Conservation (phyloP, 2,888 invertebrate species). For the Temnothorax ravouxi region DNA sequence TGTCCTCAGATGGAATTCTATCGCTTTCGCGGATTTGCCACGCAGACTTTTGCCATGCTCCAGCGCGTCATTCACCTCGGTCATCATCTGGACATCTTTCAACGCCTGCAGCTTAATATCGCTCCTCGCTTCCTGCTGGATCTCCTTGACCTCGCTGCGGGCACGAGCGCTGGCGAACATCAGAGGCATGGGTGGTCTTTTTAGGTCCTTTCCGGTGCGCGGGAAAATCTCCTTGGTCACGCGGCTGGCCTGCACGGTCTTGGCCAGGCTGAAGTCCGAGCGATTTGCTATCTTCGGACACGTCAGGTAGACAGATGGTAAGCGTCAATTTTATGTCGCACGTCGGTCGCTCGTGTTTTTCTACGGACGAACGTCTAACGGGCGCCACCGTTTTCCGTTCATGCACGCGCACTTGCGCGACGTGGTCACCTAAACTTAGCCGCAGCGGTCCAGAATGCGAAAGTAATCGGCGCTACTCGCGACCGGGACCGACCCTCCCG, state of each 20-base stretch:
- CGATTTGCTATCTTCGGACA: conserved; percentile 87
- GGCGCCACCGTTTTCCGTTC: conserved; percentile 34
- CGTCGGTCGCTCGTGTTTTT: conserved; percentile 20
- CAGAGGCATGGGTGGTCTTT: conserved; percentile 36
- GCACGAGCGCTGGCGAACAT: conserved; percentile 50
- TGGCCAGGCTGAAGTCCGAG: conserved; percentile 89
- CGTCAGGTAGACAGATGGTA: conserved; percentile 26
- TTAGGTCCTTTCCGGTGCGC: conserved; percentile 47
- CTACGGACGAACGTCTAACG: conserved; percentile 6
- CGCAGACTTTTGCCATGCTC: conserved; percentile 87
- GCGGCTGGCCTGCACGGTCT: conserved; percentile 89
- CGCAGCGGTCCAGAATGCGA: conserved; percentile 70
- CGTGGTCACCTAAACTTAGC: conserved; percentile 70
- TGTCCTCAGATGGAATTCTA: conserved; percentile 87
- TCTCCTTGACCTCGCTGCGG: conserved; percentile 46
- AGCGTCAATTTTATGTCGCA: conserved; percentile 35
- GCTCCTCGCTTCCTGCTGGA: conserved; percentile 74
- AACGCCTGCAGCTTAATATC: conserved; percentile 78
- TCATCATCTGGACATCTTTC: conserved; percentile 79
- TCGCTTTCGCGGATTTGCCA: conserved; percentile 92
- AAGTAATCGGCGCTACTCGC: conserved; percentile 56
- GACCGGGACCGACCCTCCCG: conserved; percentile 63
- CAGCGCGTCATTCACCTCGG: conserved; percentile 78
- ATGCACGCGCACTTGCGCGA: conserved; percentile 37
- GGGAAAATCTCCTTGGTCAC: conserved; percentile 89